Percentiles rank a stretch among this genome's conserved stretches.
phyloP scores from a whole-genome alignment of 2,113 vertebrate species.

The Dolichallabes microphthalmus region DNA sequence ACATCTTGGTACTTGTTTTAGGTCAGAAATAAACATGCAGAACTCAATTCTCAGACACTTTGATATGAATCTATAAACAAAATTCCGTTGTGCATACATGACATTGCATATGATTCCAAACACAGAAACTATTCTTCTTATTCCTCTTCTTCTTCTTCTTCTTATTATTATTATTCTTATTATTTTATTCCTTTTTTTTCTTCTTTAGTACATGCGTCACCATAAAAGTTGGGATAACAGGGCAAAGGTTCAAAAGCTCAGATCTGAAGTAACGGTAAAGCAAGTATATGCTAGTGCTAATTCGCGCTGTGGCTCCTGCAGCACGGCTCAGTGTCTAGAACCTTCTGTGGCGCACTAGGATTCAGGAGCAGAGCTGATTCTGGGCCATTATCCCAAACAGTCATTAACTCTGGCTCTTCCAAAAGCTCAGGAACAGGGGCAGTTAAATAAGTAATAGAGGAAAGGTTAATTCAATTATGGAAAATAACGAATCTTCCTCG shows the following conservation, averaged over 20 bases:
- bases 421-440: conserved; percentile 26
- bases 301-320: conserved; percentile 22
- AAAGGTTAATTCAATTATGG: conserved; percentile 8
- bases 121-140: not conserved
- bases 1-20: not conserved
- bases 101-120: not conserved
- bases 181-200: not conserved
- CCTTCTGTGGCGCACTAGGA: conserved; percentile 39
- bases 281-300: conserved; percentile 17
- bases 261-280: conserved; percentile 1
- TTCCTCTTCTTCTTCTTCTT: no score
- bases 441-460: conserved; percentile 7
- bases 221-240: conserved; percentile 14
- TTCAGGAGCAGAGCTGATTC: conserved; percentile 44
- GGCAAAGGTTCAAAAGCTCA: conserved; percentile 1
- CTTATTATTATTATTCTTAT: not conserved
- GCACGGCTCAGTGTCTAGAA: conserved; percentile 43
- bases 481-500: not conserved
- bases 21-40: not conserved
- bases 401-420: conserved; percentile 50
- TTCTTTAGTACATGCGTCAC: conserved; percentile 20
- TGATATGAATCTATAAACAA: not conserved
- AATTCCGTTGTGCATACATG: not conserved
- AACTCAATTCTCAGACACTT: not conserved
- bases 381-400: conserved; percentile 42